phyloP scores from a whole-genome alignment of 2,113 vertebrate genomes.

The Notarius lentiginosus region DNA sequence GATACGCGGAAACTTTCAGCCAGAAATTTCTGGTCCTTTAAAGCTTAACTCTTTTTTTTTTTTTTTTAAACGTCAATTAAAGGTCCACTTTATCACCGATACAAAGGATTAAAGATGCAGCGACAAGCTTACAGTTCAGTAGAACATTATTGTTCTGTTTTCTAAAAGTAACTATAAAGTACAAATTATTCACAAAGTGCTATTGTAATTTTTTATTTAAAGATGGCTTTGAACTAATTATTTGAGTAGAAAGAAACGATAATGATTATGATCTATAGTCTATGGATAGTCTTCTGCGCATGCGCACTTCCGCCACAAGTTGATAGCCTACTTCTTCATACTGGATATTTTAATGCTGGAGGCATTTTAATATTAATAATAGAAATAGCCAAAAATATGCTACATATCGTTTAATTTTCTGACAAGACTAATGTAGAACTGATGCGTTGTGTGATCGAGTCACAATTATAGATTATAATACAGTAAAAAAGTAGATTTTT shows the following conservation, averaged over 20 bases:
- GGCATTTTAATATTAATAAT: neutral
- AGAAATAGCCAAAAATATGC: neutral
- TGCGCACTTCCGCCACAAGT: neutral
- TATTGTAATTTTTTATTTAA: neutral
- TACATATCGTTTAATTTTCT: neutral
- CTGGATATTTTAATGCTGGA: neutral
- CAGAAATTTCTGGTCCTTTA: neutral
- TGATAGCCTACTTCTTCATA: neutral
- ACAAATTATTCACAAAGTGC: neutral
- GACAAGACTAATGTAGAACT: neutral
- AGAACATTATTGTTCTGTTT: neutral
- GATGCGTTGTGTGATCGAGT: neutral
- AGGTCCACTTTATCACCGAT: neutral
- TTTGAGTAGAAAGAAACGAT: neutral
- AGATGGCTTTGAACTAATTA: neutral
- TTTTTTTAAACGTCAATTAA: no score
- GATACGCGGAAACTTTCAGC: neutral
- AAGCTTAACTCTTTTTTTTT: neutral
- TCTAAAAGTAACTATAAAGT: neutral
- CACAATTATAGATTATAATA: neutral
- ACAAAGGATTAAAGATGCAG: neutral
- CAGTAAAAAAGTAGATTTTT: neutral
- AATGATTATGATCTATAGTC: no score
- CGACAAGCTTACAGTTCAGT: neutral
- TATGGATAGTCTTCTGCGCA: neutral